Conservation (phyloP, 2,797 vertebrate genomes). For the Scomberomorus guttatus region DNA sequence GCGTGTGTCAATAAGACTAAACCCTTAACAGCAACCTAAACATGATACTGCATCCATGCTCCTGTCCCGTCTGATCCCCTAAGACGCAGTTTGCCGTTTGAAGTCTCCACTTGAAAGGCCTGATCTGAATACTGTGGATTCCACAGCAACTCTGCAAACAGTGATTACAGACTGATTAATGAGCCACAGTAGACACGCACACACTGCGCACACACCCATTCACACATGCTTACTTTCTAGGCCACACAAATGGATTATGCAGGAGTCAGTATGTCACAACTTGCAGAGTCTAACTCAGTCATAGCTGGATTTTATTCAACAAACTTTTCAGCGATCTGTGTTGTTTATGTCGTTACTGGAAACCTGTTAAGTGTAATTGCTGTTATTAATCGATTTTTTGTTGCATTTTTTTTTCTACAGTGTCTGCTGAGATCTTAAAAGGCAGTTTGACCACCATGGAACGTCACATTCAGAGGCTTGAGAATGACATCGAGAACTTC, state of each 20-base stretch:
- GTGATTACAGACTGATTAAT: conserved; percentile 87
- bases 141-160: conserved; percentile 78
- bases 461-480: conserved; percentile 91
- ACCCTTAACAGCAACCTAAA: conserved; percentile 71
- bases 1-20: conserved; percentile 71
- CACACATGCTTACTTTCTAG: conserved; percentile 55
- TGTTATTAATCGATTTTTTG: neutral
- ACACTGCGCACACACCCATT: conserved; percentile 40
- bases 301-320: conserved; percentile 1
- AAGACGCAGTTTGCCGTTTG: conserved; percentile 81
- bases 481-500: conserved; percentile 93
- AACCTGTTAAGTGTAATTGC: neutral
- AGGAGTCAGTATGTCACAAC: conserved; percentile 55
- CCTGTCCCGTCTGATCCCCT: conserved; percentile 77
- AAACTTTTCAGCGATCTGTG: conserved; percentile 5
- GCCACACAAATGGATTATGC: conserved; percentile 58
- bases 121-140: conserved; percentile 81
- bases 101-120: conserved; percentile 85
- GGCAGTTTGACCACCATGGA: conserved; percentile 93
- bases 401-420: conserved; percentile 76
- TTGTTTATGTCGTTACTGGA: neutral
- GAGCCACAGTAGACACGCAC: conserved; percentile 62
- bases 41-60: conserved; percentile 58
- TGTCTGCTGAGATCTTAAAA: conserved; percentile 96
- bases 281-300: conserved; percentile 2